These are phyloP conservation scores for Ariopsis seemanni DNA, from an alignment of 2,113 vertebrate species.

Conservation along the genomic window DNA sequence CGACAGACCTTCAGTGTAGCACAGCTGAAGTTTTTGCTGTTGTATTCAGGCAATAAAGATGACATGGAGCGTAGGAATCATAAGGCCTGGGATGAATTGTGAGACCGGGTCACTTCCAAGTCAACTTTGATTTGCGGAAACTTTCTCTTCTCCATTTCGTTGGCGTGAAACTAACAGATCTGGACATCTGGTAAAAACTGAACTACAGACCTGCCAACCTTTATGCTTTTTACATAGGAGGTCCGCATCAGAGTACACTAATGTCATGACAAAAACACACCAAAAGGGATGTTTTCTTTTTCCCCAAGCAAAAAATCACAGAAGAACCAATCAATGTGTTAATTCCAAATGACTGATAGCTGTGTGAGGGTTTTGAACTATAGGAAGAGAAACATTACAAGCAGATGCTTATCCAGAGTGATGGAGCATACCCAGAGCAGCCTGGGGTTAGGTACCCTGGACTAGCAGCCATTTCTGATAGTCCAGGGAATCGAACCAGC, in stretches of 20 bases:
- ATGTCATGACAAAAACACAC: not conserved
- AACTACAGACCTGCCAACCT: not conserved
- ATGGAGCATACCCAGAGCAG: too few relatives aligned
- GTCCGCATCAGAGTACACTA: not conserved
- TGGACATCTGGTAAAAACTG: slow-evolving; percentile 6
- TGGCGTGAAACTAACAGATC: not conserved
- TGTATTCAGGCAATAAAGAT: slow-evolving; percentile 26
- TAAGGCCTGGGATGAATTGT: slow-evolving; percentile 9
- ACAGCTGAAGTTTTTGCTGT: slow-evolving; percentile 8
- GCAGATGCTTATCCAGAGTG: too few relatives aligned
- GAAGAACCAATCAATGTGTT: not conserved
- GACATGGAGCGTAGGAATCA: slow-evolving; percentile 16
- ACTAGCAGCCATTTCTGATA: too few relatives aligned
- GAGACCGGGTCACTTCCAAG: not conserved
- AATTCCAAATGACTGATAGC: not conserved
- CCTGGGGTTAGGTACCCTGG: too few relatives aligned
- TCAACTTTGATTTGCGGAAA: slow-evolving; percentile 13
- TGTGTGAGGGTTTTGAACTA: not conserved
- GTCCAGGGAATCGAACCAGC: too few relatives aligned
- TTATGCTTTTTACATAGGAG: not conserved
- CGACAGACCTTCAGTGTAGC: not conserved
- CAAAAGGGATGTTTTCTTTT: not conserved
- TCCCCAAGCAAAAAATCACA: not conserved
- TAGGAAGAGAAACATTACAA: not conserved
- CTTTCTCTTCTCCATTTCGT: slow-evolving; percentile 7